Base-by-base conservation (phyloP, 2,797 vertebrate species). In the Rhincodon typus region DNA sequence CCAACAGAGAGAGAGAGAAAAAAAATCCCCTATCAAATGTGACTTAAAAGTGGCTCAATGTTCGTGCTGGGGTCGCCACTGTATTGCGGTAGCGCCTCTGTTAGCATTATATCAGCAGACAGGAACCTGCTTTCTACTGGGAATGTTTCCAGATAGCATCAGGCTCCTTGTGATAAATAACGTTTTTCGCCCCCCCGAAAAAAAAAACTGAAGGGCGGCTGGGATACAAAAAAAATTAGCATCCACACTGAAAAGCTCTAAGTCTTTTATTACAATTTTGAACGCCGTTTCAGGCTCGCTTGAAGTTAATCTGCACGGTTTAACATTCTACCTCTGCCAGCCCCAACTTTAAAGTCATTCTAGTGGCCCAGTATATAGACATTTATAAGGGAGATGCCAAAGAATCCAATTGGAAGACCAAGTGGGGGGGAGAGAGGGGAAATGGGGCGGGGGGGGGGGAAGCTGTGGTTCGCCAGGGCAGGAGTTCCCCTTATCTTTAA, bases 191-290 rank as follows among this genome's bases (percentile, higher is more conserved):
- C 57, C 57, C 57, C 57, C n/a, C n/a, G 4, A 34, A 15, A 79
- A 79, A 77, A 17, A n/a, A 46, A 91, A 91, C 57, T 91, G 67
- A 67, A 23, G 53, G n/a, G 30, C n/a, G n/a, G 34, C 30, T 13
- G 66, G 90, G 62, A 67, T 93, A 42, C 62, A 67, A 57, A 88
- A 53, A 67, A 91, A 91, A 91, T n/a, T 23, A 91, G 62, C 90
- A 93, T 93, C 90, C 90, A 93, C n/a, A 66, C 90, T 93, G 34
- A 93, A 62, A 67, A 38, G 62, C 57, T n/a, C 34, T 93, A 79
- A 67, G 17, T 93, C 62, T 66, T 79, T 93, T 93, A 93, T 93
- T 93, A 17, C 90, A 93, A n/a, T 93, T 93, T 23, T 93, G 62
- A 21, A 93, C 82, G 82, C 82, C 82, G 82, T 46, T 46, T 84